Percentiles rank a stretch among this genome's conserved stretches.
These are phyloP conservation scores for Drosophila kepulauana DNA, from an alignment of 1,140 invertebrate species.

Conservation along the genomic window DNA sequence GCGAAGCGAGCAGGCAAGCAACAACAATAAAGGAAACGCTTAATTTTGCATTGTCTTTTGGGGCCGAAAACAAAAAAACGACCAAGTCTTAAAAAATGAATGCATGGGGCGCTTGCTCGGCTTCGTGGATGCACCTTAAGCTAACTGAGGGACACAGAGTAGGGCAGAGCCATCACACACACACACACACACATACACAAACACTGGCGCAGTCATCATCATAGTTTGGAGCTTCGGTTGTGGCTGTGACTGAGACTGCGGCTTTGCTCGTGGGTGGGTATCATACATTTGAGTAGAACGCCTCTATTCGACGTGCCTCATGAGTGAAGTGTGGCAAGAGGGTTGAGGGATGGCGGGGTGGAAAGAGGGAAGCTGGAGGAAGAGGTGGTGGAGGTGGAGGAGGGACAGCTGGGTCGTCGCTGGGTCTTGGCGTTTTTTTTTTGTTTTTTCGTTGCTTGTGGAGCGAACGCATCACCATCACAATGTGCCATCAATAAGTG, in stretches of 20 bases:
- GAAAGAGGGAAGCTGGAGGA: not conserved
- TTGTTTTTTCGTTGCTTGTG: not conserved
- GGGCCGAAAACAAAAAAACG: slow-evolving; percentile 37
- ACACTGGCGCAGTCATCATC: slow-evolving; percentile 72
- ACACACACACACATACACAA: not conserved
- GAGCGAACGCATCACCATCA: slow-evolving; percentile 78
- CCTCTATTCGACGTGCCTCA: slow-evolving; percentile 75
- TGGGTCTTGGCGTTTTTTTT: slow-evolving; percentile 18
- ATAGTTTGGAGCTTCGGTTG: slow-evolving; percentile 67
- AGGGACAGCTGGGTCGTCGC: slow-evolving; percentile 46
- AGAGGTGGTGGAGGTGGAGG: slow-evolving; percentile 18
- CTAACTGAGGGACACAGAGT: slow-evolving; percentile 47
- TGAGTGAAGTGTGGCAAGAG: slow-evolving; percentile 45
- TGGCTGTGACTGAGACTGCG: slow-evolving; percentile 27
- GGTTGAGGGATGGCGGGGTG: not conserved
- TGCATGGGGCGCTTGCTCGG: slow-evolving; percentile 58
- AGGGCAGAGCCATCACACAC: slow-evolving; percentile 41
- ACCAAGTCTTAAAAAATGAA: slow-evolving; percentile 50
- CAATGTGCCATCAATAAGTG: slow-evolving; percentile 83
- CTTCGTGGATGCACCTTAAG: slow-evolving; percentile 69
- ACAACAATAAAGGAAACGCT: slow-evolving; percentile 83
- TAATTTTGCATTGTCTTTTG: slow-evolving; percentile 82
- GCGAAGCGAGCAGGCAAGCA: slow-evolving; percentile 56
- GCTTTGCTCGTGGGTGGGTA: slow-evolving; percentile 81
- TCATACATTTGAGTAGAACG: slow-evolving; percentile 84